These are phyloP conservation scores for Aviceda subcristata DNA, from an alignment of 2,113 vertebrate species.

Conservation along the genomic window DNA sequence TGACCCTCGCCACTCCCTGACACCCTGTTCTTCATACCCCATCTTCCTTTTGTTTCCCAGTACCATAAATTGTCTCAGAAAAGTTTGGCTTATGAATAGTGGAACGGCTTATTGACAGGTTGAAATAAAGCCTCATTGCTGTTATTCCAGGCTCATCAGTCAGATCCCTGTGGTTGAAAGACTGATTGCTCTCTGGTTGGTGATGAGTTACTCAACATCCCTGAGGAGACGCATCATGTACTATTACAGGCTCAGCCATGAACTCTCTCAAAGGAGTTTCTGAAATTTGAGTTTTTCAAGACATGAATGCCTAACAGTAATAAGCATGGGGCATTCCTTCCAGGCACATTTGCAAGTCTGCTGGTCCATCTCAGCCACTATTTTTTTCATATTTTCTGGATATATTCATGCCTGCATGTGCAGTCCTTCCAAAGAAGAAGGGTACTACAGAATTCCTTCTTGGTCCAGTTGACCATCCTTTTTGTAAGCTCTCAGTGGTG, in stretches of 20 bases:
- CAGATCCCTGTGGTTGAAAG: not conserved
- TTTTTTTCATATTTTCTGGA: not conserved
- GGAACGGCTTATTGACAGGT: not conserved
- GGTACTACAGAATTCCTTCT: not conserved
- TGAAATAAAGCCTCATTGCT: not conserved
- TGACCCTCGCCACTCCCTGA: fast-evolving
- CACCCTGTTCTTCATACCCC: not conserved
- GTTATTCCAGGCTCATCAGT: not conserved
- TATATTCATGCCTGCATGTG: not conserved
- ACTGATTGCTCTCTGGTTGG: not conserved
- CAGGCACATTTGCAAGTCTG: not conserved
- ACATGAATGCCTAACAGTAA: not conserved
- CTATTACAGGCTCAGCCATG: not conserved
- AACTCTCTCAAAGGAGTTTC: not conserved
- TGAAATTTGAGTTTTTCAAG: not conserved
- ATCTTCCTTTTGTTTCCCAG: not conserved
- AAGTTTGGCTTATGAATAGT: not conserved
- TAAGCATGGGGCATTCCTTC: not conserved
- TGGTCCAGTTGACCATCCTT: not conserved
- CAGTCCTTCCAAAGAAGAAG: not conserved
- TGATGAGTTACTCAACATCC: not conserved
- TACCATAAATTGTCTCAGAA: not conserved
- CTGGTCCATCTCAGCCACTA: not conserved
- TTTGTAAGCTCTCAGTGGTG: not conserved
- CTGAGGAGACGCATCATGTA: not conserved